Percentiles rank a stretch among this genome's conserved stretches.
Conservation (phyloP, 2,797 vertebrate species). For the Australoheros facetus region DNA sequence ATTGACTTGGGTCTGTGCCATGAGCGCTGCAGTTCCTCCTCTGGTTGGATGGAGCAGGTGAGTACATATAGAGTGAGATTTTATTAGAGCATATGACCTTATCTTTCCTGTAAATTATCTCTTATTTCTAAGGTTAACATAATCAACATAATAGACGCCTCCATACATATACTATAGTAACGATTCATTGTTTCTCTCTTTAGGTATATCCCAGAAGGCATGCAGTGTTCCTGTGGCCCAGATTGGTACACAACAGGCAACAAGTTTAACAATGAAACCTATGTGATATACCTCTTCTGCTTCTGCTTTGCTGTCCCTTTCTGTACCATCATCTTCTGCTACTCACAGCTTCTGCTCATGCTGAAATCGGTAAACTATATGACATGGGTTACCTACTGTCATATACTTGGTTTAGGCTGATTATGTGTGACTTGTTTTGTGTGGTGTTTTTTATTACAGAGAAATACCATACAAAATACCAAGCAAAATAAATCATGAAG, state of each 20-base stretch:
- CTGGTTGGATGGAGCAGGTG: slow-evolving; percentile 84
- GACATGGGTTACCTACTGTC: not conserved
- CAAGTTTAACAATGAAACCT: slow-evolving; percentile 82
- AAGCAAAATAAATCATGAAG: not conserved
- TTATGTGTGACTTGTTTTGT: not conserved
- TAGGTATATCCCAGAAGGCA: slow-evolving; percentile 75
- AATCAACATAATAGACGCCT: not conserved
- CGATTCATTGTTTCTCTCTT: not conserved
- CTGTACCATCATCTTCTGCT: slow-evolving; percentile 78
- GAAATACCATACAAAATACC: not conserved
- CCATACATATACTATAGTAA: not conserved
- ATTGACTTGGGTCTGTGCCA: slow-evolving; percentile 74
- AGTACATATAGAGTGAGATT: slow-evolving; percentile 16
- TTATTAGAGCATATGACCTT: too few species aligned
- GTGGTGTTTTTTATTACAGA: not conserved
- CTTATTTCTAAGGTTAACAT: not conserved
- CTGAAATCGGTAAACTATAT: slow-evolving; percentile 73
- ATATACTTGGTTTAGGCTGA: not conserved
- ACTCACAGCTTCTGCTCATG: slow-evolving; percentile 80
- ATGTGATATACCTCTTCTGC: slow-evolving; percentile 81
- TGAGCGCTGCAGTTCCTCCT: slow-evolving; percentile 72
- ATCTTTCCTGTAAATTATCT: not conserved
- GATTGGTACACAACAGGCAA: slow-evolving; percentile 81
- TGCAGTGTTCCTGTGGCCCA: slow-evolving; percentile 81
- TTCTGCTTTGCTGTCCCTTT: slow-evolving; percentile 84